Base-by-base conservation (phyloP, 2,113 vertebrate genomes). In the Dolichallabes microphthalmus region DNA sequence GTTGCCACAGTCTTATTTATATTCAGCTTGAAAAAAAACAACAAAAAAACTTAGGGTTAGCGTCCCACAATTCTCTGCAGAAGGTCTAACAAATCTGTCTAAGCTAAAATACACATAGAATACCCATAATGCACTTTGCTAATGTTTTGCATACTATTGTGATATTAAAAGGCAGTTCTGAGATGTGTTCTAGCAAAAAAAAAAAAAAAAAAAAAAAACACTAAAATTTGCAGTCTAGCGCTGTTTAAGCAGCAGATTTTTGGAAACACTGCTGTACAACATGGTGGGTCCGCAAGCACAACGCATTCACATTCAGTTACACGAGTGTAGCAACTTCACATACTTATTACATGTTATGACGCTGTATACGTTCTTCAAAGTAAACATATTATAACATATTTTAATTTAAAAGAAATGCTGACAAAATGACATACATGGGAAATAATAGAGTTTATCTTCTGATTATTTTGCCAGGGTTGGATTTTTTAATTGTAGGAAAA, bases 221-320 rank as follows among this genome's bases (percentile, higher is more conserved):
- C 6, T 27, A 39, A 82, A 82, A 73, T 25, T 52, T 71, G 53
- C 68, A 71, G 30, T 58, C 5, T 39, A 19, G 68, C 12, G 66
- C 20, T 25, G 35, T 17, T 71, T 30, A 30, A 15, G 12, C 27
- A 82, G 66, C 81, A 73, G 53, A 61, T 25, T 35, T 45, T 57
- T 10, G 17, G 39, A 30, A 68, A 55, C 61, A 30, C 58, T 52
- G 58, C 32, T 77, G 58, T 80, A 30, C 3, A 77, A 61, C 50
- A 32, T 9, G 25, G 27, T 35, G 73, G 58, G 57, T 80, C 35
- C 53, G 22, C 57, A 81, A 61, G 57, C 32, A 85, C 77, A 61
- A 81, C 55, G n/a, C 55, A 7, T 80, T 71, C 64, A 80, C 14
- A 61, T 80, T 85, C 64, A 32, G 19, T 50, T 22, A 52, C 61